These are phyloP conservation scores for Ciona savignyi DNA, from an alignment of 23 tunicate species.

Conservation along the genomic window DNA sequence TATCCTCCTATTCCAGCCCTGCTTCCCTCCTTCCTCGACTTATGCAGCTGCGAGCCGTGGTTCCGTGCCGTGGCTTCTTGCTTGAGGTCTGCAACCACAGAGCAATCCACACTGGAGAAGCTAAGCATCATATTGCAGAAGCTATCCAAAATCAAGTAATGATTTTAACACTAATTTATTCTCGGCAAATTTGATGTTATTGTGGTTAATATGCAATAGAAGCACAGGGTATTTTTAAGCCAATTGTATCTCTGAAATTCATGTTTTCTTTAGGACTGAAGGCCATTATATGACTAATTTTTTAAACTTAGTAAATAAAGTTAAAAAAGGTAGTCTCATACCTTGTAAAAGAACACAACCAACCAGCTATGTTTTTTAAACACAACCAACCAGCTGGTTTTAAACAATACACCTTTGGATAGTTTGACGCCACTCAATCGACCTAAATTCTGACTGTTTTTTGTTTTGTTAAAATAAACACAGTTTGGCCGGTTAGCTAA, in stretches of 20 bases:
- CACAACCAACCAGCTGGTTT: too few relatives aligned
- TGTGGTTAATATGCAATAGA: not conserved
- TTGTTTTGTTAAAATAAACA: too few relatives aligned
- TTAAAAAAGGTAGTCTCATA: too few relatives aligned
- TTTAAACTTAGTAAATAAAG: not conserved
- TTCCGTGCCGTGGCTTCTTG: slow-evolving; percentile 64
- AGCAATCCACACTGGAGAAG: slow-evolving; percentile 42
- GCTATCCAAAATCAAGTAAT: slow-evolving; percentile 67
- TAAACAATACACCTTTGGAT: too few relatives aligned
- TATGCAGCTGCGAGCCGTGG: slow-evolving; percentile 68
- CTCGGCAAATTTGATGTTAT: too few relatives aligned
- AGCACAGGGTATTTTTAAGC: not conserved
- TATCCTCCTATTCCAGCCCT: slow-evolving; percentile 7
- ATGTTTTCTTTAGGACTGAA: not conserved
- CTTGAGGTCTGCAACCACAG: slow-evolving; percentile 24
- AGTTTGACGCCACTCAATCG: too few relatives aligned
- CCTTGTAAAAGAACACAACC: too few relatives aligned
- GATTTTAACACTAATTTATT: not conserved
- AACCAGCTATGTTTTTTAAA: too few relatives aligned
- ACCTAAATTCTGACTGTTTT: too few relatives aligned
- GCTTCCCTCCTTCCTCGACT: slow-evolving; percentile 46
- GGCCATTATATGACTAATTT: not conserved
- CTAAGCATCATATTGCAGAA: slow-evolving; percentile 72
- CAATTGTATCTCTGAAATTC: not conserved
- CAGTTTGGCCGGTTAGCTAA: too few relatives aligned